These are phyloP conservation scores for Rapana venosa DNA, from an alignment of 2,888 invertebrate species.

Conservation along the genomic window DNA sequence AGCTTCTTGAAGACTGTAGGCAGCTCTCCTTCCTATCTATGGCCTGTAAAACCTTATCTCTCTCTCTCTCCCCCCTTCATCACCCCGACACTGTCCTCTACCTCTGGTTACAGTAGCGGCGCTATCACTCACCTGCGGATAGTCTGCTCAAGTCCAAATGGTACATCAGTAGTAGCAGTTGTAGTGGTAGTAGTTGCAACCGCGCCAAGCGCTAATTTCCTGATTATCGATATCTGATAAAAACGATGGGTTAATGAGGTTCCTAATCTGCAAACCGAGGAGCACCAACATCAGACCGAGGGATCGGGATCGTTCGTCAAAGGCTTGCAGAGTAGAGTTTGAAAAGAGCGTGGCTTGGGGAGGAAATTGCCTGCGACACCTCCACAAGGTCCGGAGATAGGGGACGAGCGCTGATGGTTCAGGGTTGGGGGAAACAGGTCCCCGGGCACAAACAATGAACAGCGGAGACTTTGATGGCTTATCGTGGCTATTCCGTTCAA, in stretches of 20 bases:
- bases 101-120: background rate
- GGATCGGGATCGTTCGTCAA: slow-evolving; percentile 9
- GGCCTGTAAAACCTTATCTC: background rate
- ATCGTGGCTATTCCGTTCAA: background rate
- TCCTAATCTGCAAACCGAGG: background rate
- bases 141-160: too few species aligned
- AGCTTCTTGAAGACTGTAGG: background rate
- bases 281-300: background rate
- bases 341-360: background rate
- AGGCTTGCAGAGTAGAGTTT: background rate
- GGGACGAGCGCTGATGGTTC: background rate
- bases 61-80: background rate
- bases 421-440: background rate
- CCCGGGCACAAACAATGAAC: background rate
- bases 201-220: slow-evolving; percentile 13
- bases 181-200: background rate
- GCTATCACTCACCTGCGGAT: too few species aligned
- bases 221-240: background rate
- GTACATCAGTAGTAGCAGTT: too few species aligned
- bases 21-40: background rate
- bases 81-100: background rate
- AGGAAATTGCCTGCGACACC: slow-evolving; percentile 33
- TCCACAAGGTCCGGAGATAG: background rate
- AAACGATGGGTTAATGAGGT: slow-evolving; percentile 25
- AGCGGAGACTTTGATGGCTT: background rate